Conservation (phyloP, 2,797 vertebrate species). For the Hypotaenidia philippensis region DNA sequence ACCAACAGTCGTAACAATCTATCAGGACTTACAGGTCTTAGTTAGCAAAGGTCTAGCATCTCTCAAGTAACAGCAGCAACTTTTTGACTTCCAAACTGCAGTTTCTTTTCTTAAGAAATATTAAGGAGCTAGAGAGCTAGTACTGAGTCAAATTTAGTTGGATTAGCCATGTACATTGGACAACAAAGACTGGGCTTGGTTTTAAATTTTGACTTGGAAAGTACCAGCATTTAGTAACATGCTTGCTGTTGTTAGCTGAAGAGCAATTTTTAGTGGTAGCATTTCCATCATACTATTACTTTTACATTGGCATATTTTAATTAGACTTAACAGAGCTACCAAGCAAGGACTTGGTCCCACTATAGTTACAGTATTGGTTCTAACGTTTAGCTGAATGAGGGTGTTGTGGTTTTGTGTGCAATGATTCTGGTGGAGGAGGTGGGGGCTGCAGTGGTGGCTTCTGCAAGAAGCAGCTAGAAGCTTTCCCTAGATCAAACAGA, state of each 20-base stretch:
- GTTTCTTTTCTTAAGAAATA: not conserved
- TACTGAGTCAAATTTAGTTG: not conserved
- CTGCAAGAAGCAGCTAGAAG: no score
- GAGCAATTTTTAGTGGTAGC: not conserved
- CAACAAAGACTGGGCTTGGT: not conserved
- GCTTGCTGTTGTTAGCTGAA: not conserved
- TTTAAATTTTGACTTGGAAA: not conserved
- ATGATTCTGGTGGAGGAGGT: no score
- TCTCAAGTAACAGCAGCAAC: not conserved
- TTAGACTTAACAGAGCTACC: not conserved
- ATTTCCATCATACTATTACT: not conserved
- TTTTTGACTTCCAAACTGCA: not conserved
- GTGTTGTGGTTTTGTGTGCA: no score
- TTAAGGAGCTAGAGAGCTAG: not conserved
- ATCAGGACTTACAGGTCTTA: accelerated
- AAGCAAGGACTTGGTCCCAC: not conserved
- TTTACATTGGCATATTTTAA: not conserved
- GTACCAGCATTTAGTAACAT: not conserved
- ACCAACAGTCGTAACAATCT: not conserved
- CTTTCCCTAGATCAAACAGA: no score
- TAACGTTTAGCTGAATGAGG: not conserved
- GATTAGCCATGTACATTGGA: not conserved
- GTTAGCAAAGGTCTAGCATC: not conserved
- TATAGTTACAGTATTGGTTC: not conserved
- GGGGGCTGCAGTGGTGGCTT: no score